Conservation (phyloP, 2,113 vertebrate species). For the Arenaria interpres region DNA sequence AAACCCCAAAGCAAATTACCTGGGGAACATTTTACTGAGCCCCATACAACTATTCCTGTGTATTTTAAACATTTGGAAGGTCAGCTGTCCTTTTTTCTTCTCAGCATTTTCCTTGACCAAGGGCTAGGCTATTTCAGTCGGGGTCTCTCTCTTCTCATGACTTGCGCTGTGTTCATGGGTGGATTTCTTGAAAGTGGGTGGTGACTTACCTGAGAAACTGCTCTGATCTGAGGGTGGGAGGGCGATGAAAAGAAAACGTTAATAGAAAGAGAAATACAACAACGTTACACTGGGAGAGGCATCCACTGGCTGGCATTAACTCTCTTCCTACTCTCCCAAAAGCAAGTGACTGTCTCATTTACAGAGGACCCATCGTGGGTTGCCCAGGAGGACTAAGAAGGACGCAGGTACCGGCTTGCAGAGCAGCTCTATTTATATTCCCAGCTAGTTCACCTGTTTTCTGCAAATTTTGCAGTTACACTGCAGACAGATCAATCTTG, state of each 20-base stretch:
- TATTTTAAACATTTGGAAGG: background rate
- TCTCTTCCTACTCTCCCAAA: background rate
- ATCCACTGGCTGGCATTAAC: background rate
- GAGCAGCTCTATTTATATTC: slow-evolving; percentile 45
- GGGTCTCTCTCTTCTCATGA: background rate
- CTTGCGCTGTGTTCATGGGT: background rate
- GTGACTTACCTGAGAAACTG: background rate
- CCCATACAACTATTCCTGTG: background rate
- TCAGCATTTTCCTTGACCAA: background rate
- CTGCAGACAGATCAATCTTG: slow-evolving; percentile 64
- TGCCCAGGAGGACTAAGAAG: background rate
- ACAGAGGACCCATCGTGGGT: background rate
- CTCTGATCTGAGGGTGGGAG: background rate
- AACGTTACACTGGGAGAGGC: background rate
- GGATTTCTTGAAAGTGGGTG: background rate
- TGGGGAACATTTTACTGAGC: background rate
- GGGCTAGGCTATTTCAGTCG: background rate
- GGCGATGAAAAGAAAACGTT: background rate
- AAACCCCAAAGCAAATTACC: background rate
- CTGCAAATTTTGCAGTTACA: slow-evolving; percentile 57
- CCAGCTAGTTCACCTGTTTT: slow-evolving; percentile 29
- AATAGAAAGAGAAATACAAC: background rate
- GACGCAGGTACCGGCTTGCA: background rate
- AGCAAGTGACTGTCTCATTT: background rate
- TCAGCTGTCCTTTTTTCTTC: background rate